Conservation (phyloP, 1,140 invertebrate genomes). For the Drosophila fuyamai region DNA sequence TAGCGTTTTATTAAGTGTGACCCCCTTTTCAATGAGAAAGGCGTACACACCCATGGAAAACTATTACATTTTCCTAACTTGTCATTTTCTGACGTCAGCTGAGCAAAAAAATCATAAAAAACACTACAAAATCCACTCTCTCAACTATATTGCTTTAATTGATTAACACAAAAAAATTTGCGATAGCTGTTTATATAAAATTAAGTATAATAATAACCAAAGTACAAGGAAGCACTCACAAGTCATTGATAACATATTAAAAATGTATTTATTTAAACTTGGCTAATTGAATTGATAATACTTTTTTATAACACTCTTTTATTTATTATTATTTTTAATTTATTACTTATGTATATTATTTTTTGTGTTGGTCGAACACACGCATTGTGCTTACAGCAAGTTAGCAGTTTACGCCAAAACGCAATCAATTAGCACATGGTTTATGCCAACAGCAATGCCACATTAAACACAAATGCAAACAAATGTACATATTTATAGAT, state of each 20-base stretch:
- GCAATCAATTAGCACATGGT: conserved; percentile 42
- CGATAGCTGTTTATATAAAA: not conserved
- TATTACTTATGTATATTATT: too few species aligned
- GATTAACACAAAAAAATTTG: conserved; percentile 11
- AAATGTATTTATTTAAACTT: not conserved
- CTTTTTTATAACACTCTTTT: not conserved
- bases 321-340: too few species aligned
- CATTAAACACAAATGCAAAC: not conserved
- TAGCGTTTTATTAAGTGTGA: conserved; percentile 9
- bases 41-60: conserved; percentile 5
- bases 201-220: conserved; percentile 1
- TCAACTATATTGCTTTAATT: conserved; percentile 4
- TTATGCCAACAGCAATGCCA: conserved; percentile 24
- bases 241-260: too few species aligned
- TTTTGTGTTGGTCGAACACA: conserved; percentile 11
- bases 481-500: conserved; percentile 2
- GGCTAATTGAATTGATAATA: not conserved
- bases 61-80: not conserved
- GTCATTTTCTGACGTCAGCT: not conserved
- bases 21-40: conserved; percentile 15
- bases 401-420: conserved; percentile 35
- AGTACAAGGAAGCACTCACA: conserved; percentile 2
- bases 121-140: too few species aligned
- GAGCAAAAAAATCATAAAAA: not conserved
- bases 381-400: conserved; percentile 28